A percentile compares a stretch with the other conserved stretches of the same genome.
Evolutionary conservation across 2,797 vertebrate genomes (phyloP).

Genomic region (Diplodus puntazzo): DNA sequence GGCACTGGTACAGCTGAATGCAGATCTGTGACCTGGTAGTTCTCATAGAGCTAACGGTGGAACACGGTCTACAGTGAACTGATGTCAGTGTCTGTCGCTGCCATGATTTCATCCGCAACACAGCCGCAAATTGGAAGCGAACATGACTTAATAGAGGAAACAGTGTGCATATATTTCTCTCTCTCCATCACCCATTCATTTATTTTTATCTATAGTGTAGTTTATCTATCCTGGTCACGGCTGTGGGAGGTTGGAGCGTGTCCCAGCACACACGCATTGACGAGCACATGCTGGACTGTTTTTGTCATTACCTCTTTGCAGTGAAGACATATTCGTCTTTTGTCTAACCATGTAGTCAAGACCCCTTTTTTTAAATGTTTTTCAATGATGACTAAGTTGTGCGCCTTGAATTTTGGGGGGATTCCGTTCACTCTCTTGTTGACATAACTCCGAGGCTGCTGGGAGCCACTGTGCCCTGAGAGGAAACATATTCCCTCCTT

Average conservation of each 20-base stretch:
- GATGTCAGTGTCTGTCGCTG: neutral
- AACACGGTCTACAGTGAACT: neutral
- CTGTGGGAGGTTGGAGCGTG: slow-evolving; percentile 1
- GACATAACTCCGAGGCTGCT: slow-evolving; percentile 40
- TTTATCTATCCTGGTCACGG: neutral
- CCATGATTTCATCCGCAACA: neutral
- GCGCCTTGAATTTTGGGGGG: slow-evolving; percentile 44
- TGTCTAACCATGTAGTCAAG: neutral
- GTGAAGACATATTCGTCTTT: slow-evolving; percentile 7
- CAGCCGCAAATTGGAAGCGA: neutral
- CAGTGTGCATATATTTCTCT: neutral
- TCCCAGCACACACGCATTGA: slow-evolving; percentile 15
- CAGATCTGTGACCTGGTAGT: neutral
- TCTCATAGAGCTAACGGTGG: neutral
- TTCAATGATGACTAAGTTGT: slow-evolving; percentile 18
- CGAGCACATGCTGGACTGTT: neutral
- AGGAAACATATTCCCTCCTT: slow-evolving; percentile 55
- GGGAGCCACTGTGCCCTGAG: slow-evolving; percentile 53
- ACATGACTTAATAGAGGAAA: slow-evolving; percentile 1
- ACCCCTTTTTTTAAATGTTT: neutral
- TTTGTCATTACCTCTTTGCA: slow-evolving; percentile 18
- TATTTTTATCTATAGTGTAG: neutral
- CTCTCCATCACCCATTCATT: slow-evolving; percentile 8
- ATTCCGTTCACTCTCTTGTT: slow-evolving; percentile 56
- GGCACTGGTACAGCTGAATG: neutral